These are phyloP conservation scores for Silvanus unidentatus DNA, from an alignment of 2,888 invertebrate species.

Conservation along the genomic window DNA sequence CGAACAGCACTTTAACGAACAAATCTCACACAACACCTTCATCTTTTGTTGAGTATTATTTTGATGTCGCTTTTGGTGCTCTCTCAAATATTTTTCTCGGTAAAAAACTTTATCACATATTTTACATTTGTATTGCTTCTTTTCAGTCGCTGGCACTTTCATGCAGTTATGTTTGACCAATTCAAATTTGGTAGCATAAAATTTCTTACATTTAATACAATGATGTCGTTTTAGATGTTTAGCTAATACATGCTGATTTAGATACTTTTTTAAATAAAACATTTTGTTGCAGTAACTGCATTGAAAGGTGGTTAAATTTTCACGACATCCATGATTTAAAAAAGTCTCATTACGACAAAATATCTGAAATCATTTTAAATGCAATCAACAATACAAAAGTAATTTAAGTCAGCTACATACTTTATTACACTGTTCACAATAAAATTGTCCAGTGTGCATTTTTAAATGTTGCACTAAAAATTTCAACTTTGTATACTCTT, in stretches of 20 bases:
- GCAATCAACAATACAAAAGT: neutral
- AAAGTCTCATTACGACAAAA: conserved; percentile 47
- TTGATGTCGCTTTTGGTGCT: conserved; percentile 30
- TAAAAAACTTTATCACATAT: conserved; percentile 33
- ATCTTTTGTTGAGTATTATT: too few relatives aligned
- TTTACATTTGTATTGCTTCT: conserved; percentile 28
- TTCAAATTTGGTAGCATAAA: conserved; percentile 28
- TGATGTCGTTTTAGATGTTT: conserved; percentile 33
- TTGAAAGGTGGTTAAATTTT: conserved; percentile 21
- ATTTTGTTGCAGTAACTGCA: conserved; percentile 34
- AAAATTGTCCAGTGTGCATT: conserved; percentile 49
- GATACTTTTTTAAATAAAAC: conserved; percentile 46
- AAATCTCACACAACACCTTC: conserved; percentile 14
- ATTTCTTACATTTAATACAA: conserved; percentile 31
- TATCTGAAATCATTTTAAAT: conserved; percentile 33
- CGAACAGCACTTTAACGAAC: conserved; percentile 9
- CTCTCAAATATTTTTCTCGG: conserved; percentile 27
- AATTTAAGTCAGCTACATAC: conserved; percentile 33
- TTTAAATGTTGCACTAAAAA: conserved; percentile 45
- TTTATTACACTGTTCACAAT: conserved; percentile 45
- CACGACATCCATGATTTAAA: conserved; percentile 36
- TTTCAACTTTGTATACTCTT: conserved; percentile 30
- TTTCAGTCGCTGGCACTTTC: conserved; percentile 19
- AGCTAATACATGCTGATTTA: conserved; percentile 44
- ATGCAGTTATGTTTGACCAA: conserved; percentile 31